Base-by-base conservation (phyloP, 2,888 invertebrate genomes). In the Eupithecia vulgata region DNA sequence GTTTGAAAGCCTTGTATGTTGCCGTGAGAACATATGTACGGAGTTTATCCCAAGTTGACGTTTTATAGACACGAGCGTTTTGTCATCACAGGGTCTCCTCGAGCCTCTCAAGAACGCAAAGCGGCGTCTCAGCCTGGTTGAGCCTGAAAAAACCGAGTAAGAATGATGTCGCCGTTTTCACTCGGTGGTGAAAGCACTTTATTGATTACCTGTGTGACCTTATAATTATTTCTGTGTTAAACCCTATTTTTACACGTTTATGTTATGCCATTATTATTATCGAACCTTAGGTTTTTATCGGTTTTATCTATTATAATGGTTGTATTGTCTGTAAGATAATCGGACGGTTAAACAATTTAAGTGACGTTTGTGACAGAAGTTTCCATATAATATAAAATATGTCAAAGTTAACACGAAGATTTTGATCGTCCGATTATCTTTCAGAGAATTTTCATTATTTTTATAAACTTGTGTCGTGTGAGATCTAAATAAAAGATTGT, bases 71-170 rank as follows among this genome's bases (percentile, higher is more conserved):
- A 57, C 25, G 10, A 57, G 57, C 57, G 57, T 57, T 57, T 57
- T 57, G 57, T 57, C 57, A 57, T 57, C 57, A n/a, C 57, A 57
- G 57, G 57, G 57, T 25, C 57, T 25, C 57, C 57, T 57, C 57
- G 4, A 25, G 57, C 25, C 1, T 5, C 25, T 57, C 57, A 25
- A 57, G 57, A 84, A 82, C 83, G 76, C 86, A 85, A 86, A 78
- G 73, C 75, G 42, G 76, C 72, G 76, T 70, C 69, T 57, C 57
- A 13, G 25, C 57, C 57, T 57, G 57, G 57, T 57, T 57, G 57
- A 57, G 57, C 25, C 57, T 57, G 57, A 57, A 25, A 25, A 25
- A 5, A 57, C 57, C 57, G 57, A 57, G 57, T 57, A 57, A 57
- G 57, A 57, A 57, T 25, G 57, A 57, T 13, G 57, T 57, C 57